Evolutionary conservation across 2,888 invertebrate genomes (phyloP).

Genomic region (Yponomeuta plumbellus): DNA sequence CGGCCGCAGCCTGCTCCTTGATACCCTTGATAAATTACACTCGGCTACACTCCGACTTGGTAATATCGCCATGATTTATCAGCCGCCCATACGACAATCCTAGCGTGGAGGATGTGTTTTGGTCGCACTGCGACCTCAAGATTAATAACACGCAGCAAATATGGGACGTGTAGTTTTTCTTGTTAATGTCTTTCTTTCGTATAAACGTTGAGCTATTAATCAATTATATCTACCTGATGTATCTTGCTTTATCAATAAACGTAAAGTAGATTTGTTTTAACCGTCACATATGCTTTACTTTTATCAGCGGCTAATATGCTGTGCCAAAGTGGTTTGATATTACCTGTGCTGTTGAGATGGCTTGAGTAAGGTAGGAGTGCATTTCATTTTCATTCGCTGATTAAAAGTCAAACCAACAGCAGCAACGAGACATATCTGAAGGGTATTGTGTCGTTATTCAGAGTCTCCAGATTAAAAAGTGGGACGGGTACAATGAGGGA

Average conservation of each 20-base stretch:
- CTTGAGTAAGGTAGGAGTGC: neutral
- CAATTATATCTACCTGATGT: neutral
- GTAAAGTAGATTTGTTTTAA: too few relatives aligned
- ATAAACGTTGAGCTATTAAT: neutral
- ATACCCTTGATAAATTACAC: conserved; percentile 57
- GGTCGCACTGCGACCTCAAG: conserved; percentile 38
- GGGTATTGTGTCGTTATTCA: conserved; percentile 64
- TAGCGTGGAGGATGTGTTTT: conserved; percentile 46
- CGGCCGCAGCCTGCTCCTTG: conserved; percentile 40
- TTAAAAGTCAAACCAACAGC: conserved; percentile 56
- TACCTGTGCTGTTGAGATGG: conserved; percentile 17
- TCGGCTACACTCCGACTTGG: conserved; percentile 50
- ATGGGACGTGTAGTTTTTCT: conserved; percentile 47
- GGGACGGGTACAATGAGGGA: conserved; percentile 54
- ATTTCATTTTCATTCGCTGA: conserved; percentile 38
- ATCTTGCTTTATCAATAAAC: neutral
- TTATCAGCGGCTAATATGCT: too few relatives aligned
- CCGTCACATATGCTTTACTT: too few relatives aligned
- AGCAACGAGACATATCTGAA: conserved; percentile 49
- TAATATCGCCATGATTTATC: conserved; percentile 62
- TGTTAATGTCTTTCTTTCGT: conserved; percentile 31
- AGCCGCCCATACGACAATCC: conserved; percentile 43
- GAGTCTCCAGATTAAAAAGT: conserved; percentile 71
- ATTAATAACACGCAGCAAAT: conserved; percentile 49
- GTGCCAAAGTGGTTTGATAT: conserved; percentile 21